These are phyloP conservation scores for Melanerpes aurifrons DNA, from an alignment of 2,113 vertebrate genomes.

Conservation along the genomic window DNA sequence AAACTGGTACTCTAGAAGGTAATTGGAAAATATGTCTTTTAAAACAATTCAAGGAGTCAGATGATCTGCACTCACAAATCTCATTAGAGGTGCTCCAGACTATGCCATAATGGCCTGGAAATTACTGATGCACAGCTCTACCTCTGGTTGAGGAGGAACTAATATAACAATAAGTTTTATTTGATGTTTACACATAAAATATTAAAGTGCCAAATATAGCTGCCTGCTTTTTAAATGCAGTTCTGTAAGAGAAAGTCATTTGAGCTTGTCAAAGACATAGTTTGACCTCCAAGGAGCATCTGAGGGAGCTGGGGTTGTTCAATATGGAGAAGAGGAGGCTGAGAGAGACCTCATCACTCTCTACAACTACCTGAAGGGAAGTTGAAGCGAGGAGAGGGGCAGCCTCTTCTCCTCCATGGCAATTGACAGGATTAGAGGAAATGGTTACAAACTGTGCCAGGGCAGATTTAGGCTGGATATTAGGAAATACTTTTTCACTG, in stretches of 20 bases:
- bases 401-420: no score
- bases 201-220: not conserved
- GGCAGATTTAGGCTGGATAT: no score
- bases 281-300: no score
- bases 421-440: no score
- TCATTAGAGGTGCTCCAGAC: slow-evolving; percentile 4
- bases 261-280: not conserved
- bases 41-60: not conserved
- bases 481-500: no score
- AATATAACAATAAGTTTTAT: not conserved
- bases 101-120: not conserved
- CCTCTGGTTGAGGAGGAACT: not conserved
- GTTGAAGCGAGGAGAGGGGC: no score
- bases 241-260: not conserved
- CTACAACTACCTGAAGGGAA: no score
- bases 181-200: not conserved
- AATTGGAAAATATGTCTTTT: not conserved
- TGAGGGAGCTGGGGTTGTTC: no score
- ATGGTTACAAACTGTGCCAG: no score
- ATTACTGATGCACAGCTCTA: not conserved
- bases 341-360: no score
- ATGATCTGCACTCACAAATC: not conserved
- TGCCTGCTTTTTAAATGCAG: not conserved
- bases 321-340: no score
- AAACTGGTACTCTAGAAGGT: not conserved